Evolutionary conservation across 2,113 vertebrate genomes (phyloP), one percentile per base, ranked within the genome.

Genomic region (Callocephalon fimbriatum): DNA sequence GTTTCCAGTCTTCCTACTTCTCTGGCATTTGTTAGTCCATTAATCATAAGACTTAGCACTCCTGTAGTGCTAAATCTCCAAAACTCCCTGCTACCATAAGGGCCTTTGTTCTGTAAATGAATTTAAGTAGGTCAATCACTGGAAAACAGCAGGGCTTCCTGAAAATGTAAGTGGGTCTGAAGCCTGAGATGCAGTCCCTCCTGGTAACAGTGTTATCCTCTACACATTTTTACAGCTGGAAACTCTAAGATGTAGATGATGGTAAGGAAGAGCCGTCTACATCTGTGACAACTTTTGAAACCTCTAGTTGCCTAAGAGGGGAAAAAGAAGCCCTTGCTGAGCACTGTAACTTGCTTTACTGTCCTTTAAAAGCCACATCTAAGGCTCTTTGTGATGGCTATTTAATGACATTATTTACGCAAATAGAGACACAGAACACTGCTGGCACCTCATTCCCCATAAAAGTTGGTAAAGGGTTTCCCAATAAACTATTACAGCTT

Each of bases 1-100:
- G 19, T 90, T 96, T 95, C 53, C 70, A 90, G 3, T 91, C 62
- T 78, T 85, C 48, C 85, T 75, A 51, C 35, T 85, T 94, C 56
- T 65, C 65, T 65, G 44, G 35, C 73, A 75, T 66, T 89, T 82
- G 27, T 89, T 79, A 48, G 31, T 78, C 65, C 44, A 61, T 85
- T 85, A 89, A 77, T 93, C 74, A 37, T 75, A 45, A 76, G 72
- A 47, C 37, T 85, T 78, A 78, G 48, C 47, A 73, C 21, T 65
- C 61, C 40, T 26, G 37, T 37, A 40, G 40, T 56, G n/a, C 66
- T 85, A 87, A 78, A 78, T 89, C 37, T 78, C 48, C 47, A 62
- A 54, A 88, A 38, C 18, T 88, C 37, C 40, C 12, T 70, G 62
- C 37, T 45, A 68, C 29, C 31, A 44, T 7, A 15, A 68, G 14